A percentile compares a stretch with the other conserved stretches of the same genome.
These are phyloP conservation scores for Tor tambroides DNA, from an alignment of 2,113 vertebrate species.

Conservation along the genomic window DNA sequence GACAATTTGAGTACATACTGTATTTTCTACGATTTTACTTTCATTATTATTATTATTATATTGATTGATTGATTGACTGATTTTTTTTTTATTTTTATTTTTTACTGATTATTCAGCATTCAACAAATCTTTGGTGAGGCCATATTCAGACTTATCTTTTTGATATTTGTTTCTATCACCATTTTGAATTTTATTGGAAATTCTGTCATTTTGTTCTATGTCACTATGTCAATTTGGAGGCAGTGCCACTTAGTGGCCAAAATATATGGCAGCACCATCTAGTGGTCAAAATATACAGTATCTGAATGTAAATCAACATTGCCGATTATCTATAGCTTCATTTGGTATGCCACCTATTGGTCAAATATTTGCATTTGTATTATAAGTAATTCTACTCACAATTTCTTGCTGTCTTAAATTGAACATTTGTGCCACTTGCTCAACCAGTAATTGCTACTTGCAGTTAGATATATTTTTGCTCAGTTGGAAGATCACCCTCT, in stretches of 20 bases:
- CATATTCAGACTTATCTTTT: background rate
- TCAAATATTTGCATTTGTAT: background rate
- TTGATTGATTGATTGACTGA: background rate
- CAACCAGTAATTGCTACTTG: background rate
- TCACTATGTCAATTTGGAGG: background rate
- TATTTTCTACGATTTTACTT: background rate
- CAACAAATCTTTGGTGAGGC: background rate
- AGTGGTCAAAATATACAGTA: too few species aligned
- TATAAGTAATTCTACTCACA: background rate
- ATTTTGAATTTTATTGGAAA: background rate
- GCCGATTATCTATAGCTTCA: too few species aligned
- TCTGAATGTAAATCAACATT: too few species aligned
- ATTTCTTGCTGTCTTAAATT: background rate
- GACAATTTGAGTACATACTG: background rate
- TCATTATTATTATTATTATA: background rate
- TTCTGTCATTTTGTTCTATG: background rate
- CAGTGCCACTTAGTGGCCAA: background rate
- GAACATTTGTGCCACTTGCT: background rate
- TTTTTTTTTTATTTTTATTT: background rate
- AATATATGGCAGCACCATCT: too few species aligned
- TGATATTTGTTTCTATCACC: background rate
- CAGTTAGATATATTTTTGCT: conserved; percentile 45
- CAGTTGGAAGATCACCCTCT: conserved; percentile 46
- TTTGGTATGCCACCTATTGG: background rate
- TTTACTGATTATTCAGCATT: background rate